A percentile compares a stretch with the other conserved stretches of the same genome.
Conservation (phyloP, 2,797 vertebrate genomes). For the Corythornis leucogaster region DNA sequence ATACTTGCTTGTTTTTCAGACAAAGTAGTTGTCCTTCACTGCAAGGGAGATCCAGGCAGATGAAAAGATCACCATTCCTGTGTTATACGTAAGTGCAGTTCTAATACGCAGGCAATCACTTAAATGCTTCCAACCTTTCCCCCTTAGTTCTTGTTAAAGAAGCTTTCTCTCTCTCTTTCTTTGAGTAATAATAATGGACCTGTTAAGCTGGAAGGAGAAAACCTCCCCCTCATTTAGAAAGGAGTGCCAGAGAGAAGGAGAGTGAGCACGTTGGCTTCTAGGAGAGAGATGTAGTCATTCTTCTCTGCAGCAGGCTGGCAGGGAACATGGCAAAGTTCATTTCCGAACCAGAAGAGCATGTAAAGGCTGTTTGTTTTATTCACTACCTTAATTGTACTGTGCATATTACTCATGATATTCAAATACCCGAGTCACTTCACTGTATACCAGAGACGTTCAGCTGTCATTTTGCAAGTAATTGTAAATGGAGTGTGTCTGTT, state of each 20-base stretch:
- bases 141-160: not conserved
- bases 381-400: slow-evolving; percentile 26
- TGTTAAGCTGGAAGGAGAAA: slow-evolving; percentile 2
- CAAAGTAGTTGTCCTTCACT: not conserved
- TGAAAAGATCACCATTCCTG: not conserved
- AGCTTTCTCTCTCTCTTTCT: not conserved
- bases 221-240: not conserved
- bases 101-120: not conserved
- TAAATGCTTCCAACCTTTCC: not conserved
- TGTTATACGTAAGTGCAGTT: not conserved
- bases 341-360: slow-evolving; percentile 11
- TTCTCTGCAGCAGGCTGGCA: not conserved
- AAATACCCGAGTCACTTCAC: not conserved
- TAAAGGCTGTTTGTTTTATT: slow-evolving; percentile 49
- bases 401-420: slow-evolving; percentile 34
- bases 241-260: not conserved
- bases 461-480: slow-evolving; percentile 14
- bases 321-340: slow-evolving; percentile 32
- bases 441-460: slow-evolving; percentile 20
- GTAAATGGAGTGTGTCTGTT: slow-evolving; percentile 2
- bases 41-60: not conserved
- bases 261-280: not conserved
- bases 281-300: slow-evolving; percentile 17
- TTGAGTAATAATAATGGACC: not conserved
- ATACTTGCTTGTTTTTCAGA: not conserved